A percentile compares a stretch with the other conserved stretches of the same genome.
Evolutionary conservation across 2,888 invertebrate genomes (phyloP).

Genomic region (Timandra comae): DNA sequence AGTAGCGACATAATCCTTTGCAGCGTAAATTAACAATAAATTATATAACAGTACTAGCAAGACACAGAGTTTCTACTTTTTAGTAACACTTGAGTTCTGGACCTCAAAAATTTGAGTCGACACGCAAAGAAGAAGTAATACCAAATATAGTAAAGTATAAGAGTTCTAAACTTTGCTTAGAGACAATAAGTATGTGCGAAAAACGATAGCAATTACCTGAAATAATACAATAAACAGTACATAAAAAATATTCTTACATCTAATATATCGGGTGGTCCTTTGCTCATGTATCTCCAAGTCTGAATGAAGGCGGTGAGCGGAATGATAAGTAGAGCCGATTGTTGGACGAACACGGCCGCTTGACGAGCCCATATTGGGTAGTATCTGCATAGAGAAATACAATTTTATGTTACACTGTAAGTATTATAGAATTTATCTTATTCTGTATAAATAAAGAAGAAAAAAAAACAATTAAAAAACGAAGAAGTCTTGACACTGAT

Average conservation of each 20-base stretch:
- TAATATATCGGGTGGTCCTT: slow-evolving; percentile 90
- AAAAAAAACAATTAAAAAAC: too few species aligned
- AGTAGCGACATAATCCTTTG: slow-evolving; percentile 52
- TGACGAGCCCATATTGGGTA: slow-evolving; percentile 90
- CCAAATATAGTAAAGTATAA: too few species aligned
- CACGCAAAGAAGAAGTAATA: too few species aligned
- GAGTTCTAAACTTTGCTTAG: too few species aligned
- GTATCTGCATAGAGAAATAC: slow-evolving; percentile 75
- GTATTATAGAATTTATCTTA: too few species aligned
- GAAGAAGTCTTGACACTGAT: too few species aligned
- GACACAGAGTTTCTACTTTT: too few species aligned
- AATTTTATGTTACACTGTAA: background rate
- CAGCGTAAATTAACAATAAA: slow-evolving; percentile 31
- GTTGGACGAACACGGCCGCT: slow-evolving; percentile 83
- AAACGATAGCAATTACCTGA: background rate
- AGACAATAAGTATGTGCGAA: background rate
- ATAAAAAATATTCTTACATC: slow-evolving; percentile 79
- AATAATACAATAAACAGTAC: slow-evolving; percentile 3
- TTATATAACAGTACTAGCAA: background rate
- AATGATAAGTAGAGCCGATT: slow-evolving; percentile 84
- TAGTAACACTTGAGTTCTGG: too few species aligned
- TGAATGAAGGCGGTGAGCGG: slow-evolving; percentile 84
- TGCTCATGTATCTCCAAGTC: slow-evolving; percentile 83
- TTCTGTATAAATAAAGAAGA: too few species aligned
- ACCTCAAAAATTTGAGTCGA: too few species aligned